Evolutionary conservation across 1,140 invertebrate species (phyloP), one percentile per base, ranked within the genome.

Genomic region (Diprion similis): DNA sequence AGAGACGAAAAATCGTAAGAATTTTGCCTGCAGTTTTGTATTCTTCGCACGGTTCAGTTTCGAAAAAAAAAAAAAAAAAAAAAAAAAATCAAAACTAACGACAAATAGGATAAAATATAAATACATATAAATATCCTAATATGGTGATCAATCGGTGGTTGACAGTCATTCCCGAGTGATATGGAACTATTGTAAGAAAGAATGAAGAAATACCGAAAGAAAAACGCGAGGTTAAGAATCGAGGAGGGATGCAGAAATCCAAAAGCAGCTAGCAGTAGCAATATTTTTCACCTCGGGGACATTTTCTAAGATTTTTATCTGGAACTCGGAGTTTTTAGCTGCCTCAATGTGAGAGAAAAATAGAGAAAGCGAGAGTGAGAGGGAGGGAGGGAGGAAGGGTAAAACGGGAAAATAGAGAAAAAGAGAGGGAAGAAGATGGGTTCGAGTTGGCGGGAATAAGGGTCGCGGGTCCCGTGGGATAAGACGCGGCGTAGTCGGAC

Each of bases 231-330:
- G 24, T 6, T 3, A 37, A 37, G 2, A 6, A 37, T 37, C 24
- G 24, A 37, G 24, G 24, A 37, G 24, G 24, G 24, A 37, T 37
- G 24, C 6, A 37, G 6, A 37, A 37, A 37, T 37, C 24, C 24
- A 37, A 37, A 37, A 37, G 1, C 24, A 37, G 2, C 24, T 6
- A 37, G 24, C 24, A 37, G 24, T 37, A 37, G 24, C 24, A 37
- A 37, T 80, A 86, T 87, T 86, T 84, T 83, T 87, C 84, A 73
- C 83, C 78, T 77, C 79, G 73, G 73, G 75, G 80, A 82, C 79
- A 87, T 87, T 88, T 88, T 85, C 83, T 83, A 86, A 88, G 86
- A 88, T 88, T 84, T 80, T 82, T 87, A 88, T 88, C 85, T 82
- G 75, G 73, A 15, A 37, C 24, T 76, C 73, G 80, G 76, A 37